A percentile compares a stretch with the other conserved stretches of the same genome.
Conservation (phyloP, 1,140 invertebrate genomes). For the Drosophila parabipectinata region DNA sequence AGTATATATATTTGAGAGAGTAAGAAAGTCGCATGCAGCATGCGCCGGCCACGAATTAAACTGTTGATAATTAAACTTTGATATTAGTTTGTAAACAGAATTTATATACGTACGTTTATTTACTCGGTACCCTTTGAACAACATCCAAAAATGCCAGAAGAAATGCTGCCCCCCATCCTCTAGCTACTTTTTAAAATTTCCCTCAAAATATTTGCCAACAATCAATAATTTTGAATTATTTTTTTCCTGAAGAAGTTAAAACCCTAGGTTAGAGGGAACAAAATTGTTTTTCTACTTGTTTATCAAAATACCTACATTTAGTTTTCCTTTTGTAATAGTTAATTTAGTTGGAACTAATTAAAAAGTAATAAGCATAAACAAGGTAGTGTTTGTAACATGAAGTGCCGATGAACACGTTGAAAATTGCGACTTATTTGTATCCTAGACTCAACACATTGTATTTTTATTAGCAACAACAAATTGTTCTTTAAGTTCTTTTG, state of each 20-base stretch:
- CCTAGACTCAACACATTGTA: conserved; percentile 26
- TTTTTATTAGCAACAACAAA: conserved; percentile 42
- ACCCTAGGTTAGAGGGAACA: background rate
- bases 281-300: background rate
- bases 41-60: conserved; percentile 77
- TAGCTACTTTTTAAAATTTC: background rate
- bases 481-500: conserved; percentile 65
- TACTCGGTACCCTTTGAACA: conserved; percentile 57
- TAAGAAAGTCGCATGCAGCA: conserved; percentile 83
- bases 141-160: conserved; percentile 23
- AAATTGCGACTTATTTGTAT: conserved; percentile 24
- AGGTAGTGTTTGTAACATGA: conserved; percentile 31
- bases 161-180: conserved; percentile 14
- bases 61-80: conserved; percentile 89
- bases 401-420: conserved; percentile 41
- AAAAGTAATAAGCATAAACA: conserved; percentile 15
- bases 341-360: conserved; percentile 10
- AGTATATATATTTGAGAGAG: conserved; percentile 68
- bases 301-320: conserved; percentile 4
- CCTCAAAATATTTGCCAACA: background rate
- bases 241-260: conserved; percentile 7
- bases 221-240: conserved; percentile 17
- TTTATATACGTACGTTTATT: conserved; percentile 75
- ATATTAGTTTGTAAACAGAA: conserved; percentile 90
- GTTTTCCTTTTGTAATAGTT: conserved; percentile 25